Evolutionary conservation across 2,113 vertebrate species (phyloP).

Genomic region (Mola mola): DNA sequence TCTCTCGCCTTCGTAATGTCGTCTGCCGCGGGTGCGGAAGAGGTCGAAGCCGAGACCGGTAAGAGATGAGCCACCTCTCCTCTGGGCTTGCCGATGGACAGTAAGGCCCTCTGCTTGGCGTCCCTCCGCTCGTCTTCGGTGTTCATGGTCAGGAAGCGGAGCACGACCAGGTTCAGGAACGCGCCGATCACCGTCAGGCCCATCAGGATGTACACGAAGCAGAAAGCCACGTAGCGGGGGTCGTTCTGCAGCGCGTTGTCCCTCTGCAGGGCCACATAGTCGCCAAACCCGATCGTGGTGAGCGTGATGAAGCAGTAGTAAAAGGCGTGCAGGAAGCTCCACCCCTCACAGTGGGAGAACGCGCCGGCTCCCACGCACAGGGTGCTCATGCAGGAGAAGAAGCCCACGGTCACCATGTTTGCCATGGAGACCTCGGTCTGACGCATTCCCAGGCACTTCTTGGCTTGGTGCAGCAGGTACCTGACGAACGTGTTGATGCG

Average conservation of each 20-base stretch:
- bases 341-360: slow-evolving; percentile 94
- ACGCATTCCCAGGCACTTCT: slow-evolving; percentile 90
- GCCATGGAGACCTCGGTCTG: slow-evolving; percentile 94
- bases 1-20: slow-evolving; percentile 59
- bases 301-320: slow-evolving; percentile 99
- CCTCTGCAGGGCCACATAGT: slow-evolving; percentile 92
- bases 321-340: slow-evolving; percentile 98
- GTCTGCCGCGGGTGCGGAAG: slow-evolving; percentile 52
- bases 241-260: slow-evolving; percentile 93
- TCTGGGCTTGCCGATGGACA: slow-evolving; percentile 73
- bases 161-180: slow-evolving; percentile 97
- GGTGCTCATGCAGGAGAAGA: slow-evolving; percentile 94
- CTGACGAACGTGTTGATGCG: slow-evolving; percentile 96
- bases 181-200: slow-evolving; percentile 97
- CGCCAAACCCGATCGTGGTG: slow-evolving; percentile 91
- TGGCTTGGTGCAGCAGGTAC: slow-evolving; percentile 92
- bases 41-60: slow-evolving; percentile 31
- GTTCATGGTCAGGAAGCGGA: slow-evolving; percentile 98
- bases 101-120: slow-evolving; percentile 87
- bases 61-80: slow-evolving; percentile 62
- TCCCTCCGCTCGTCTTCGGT: slow-evolving; percentile 93
- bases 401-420: slow-evolving; percentile 98
- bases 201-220: slow-evolving; percentile 96
- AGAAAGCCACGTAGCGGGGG: slow-evolving; percentile 96
- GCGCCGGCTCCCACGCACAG: slow-evolving; percentile 91